phyloP scores from a whole-genome alignment of 2,113 vertebrate genomes.

The Sphaerodactylus townsendi region DNA sequence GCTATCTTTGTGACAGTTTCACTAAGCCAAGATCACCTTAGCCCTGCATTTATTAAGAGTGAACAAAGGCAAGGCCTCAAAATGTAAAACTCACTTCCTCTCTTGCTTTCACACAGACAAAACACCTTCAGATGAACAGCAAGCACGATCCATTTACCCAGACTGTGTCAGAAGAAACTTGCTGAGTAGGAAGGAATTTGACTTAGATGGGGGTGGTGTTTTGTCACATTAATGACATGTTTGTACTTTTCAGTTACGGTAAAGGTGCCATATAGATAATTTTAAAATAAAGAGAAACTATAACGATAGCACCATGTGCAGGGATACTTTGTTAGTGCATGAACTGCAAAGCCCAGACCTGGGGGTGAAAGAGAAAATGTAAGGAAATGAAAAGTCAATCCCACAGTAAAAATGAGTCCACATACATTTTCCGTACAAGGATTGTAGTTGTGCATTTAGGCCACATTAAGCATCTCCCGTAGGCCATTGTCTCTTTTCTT shows the following conservation, averaged over 20 bases:
- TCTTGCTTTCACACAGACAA: background rate
- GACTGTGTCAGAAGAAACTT: conserved; percentile 10
- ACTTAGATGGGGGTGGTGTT: background rate
- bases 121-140: conserved; percentile 2
- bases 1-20: conserved; percentile 7
- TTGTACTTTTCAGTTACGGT: conserved; percentile 35
- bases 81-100: background rate
- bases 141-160: conserved; percentile 25
- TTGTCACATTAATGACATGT: conserved; percentile 34
- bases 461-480: background rate
- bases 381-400: background rate
- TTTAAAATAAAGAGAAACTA: conserved; percentile 20
- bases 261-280: background rate
- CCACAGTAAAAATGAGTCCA: background rate
- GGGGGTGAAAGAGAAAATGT: background rate
- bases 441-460: background rate
- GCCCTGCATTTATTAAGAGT: conserved; percentile 13
- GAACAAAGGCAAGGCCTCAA: background rate
- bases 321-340: background rate
- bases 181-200: conserved; percentile 35
- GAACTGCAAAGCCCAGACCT: background rate
- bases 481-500: background rate
- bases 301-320: background rate
- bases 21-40: background rate
- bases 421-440: background rate